Base-by-base conservation (phyloP, 2,797 vertebrate species). In the Neoniphon sammara region DNA sequence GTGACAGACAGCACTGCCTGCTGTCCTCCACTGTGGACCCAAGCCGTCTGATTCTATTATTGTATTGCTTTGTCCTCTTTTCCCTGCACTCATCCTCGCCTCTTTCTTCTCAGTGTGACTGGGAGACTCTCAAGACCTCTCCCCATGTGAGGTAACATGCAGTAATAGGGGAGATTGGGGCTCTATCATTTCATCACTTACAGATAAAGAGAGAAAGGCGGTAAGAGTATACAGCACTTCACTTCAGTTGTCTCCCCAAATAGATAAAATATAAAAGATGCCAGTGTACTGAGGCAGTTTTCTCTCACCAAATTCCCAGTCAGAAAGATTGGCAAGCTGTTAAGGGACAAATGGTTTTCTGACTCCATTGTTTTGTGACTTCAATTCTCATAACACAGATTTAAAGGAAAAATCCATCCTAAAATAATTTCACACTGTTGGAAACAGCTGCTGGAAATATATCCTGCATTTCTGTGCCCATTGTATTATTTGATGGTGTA, bases 21-120 rank as follows among this genome's bases (percentile, higher is more conserved):
- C 11, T 42, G 39, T 14, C 12, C 39, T 60, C 65, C 66, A 86
- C 63, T 7, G 12, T 42, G 69, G 52, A 34, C 47, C 79, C 68
- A 47, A 31, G 4, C 12, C 39, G 79, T 71, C 14, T 83, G 47
- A 89, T 83, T 79, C 59, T 54, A 61, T 75, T 61, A 14, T 27
- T 47, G 36, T 0, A 1, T 10, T 56, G 20, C 53, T 69, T 56
- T 69, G 75, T 71, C 64, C 44, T 68, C 34, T 36, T 47, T 52
- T 54, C 65, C 15, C 53, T 31, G 30, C 52, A 54, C 73, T 83
- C 61, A 70, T 61, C 34, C 11, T 21, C 46, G 60, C 62, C 21
- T 75, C 25, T 65, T 77, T 70, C 57, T 54, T 70, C 64, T 61
- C 55, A 0, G 50, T 34, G 57, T 42, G 49, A 63, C 20, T 12